Base-by-base conservation (phyloP, 1,140 invertebrate genomes). In the Drosophila eugracilis region DNA sequence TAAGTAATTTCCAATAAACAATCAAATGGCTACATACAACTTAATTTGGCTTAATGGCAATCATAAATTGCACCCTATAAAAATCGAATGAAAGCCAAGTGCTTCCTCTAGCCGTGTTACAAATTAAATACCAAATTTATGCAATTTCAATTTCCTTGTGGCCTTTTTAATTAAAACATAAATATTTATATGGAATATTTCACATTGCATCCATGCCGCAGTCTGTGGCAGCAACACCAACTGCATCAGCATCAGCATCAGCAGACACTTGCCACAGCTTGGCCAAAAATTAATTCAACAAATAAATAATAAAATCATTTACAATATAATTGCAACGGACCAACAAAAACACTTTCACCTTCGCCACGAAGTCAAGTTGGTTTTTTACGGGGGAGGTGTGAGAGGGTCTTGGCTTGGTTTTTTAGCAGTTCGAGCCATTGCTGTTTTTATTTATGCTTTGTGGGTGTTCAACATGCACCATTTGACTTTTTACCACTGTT, bases 261-360 rank as follows among this genome's bases (percentile, higher is more conserved):
- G n/a, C 26, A 9, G 30, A 39, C 62, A 48, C 57, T 62, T 62
- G 57, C 63, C 44, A 28, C 28, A 26, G 57, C 21, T 28, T 32
- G 44, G 10, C 44, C 69, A 63, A 81, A 81, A 88, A 86, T 86
- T 88, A 86, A 86, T 86, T 86, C 83, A 75, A 58, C 81, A 88
- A 86, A 86, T 86, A 88, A 86, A 86, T 86, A 86, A 86, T 86
- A 86, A 86, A 86, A 86, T 86, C 81, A 86, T 86, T 86, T 86
- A 86, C 81, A 86, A 86, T 86, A 88, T 86, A 86, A 86, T 86
- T 86, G 81, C 81, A 67, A 41, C 72, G 73, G 57, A 58, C 73
- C 60, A 76, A 83, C 60, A 75, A 75, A 59, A 85, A 86, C 81
- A 86, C 81, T 86, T 86, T 86, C 81, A 86, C 81, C 81, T 86